Evolutionary conservation across 2,888 invertebrate genomes (phyloP), one percentile per base, ranked within the genome.

Genomic region (Protonemura montana): DNA sequence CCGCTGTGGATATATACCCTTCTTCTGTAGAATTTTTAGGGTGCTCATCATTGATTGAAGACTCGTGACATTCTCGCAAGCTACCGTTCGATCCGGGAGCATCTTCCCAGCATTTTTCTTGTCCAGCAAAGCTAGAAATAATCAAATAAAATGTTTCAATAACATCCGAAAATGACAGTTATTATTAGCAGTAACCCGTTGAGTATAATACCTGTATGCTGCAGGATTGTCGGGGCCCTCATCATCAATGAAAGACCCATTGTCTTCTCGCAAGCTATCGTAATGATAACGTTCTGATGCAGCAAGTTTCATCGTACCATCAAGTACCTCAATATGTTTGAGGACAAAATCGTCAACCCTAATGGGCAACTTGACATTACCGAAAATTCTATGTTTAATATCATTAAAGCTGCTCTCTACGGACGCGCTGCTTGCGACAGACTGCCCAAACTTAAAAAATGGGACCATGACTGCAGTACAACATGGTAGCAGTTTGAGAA

Each of bases 401-500:
- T 82, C 42, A 82, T 82, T 82, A n/a, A 82, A 82, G 26, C 82
- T 82, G n/a, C 82, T 41, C 41, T 87, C 88, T 26, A 88, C 88
- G 26, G 87, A 78, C 30, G 87, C 88, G 84, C 88, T 88, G 41
- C 82, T 82, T 80, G 82, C 85, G 26, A 77, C 80, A 29, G 81
- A 88, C 78, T 3, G 27, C 25, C 78, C n/a, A 41, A 84, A 82
- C 35, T 81, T 84, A 86, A 87, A 88, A 0, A 59, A 27, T 16
- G 87, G 85, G n/a, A 27, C 30, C 88, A 88, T 88, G 41, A 88
- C 35, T 13, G 76, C 41, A 27, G 87, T 85, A 86, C 88, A 88
- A 21, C 88, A 80, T 1, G 88, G 88, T 35, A 88, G 76, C 21
- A 87, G 28, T 35, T 86, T 87, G 3, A 77, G 84, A 42, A 88